Evolutionary conservation across 23 tunicate species (phyloP).

Genomic region (Styela plicata): DNA sequence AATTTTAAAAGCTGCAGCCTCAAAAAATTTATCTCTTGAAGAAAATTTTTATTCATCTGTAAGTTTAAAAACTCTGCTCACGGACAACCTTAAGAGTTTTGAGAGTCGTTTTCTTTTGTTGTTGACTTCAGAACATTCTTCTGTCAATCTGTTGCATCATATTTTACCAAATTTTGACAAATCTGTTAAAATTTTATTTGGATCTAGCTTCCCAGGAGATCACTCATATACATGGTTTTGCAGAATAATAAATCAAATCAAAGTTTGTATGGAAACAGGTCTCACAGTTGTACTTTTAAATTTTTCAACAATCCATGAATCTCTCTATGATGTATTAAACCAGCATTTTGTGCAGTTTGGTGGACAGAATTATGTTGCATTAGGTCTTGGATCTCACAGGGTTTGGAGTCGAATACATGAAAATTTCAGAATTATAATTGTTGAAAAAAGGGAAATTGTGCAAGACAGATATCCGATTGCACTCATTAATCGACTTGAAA

Average conservation of each 20-base stretch:
- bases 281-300: constrained; percentile 54
- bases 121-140: constrained; percentile 65
- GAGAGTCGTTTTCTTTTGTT: constrained; percentile 72
- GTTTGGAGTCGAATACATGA: constrained; percentile 74
- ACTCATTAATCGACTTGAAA: constrained; percentile 82
- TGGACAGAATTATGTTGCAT: constrained; percentile 60
- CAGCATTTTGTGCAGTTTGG: constrained; percentile 28
- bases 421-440: constrained; percentile 55
- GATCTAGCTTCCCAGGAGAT: constrained; percentile 85
- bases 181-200: constrained; percentile 52
- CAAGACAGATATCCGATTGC: constrained; percentile 70
- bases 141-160: constrained; percentile 48
- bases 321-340: constrained; percentile 27
- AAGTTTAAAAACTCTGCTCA: constrained; percentile 26
- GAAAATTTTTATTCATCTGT: constrained; percentile 28
- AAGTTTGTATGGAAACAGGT: constrained; percentile 83
- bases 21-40: constrained; percentile 9
- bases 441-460: constrained; percentile 69
- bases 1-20: constrained; percentile 24
- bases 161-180: constrained; percentile 22
- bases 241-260: constrained; percentile 67
- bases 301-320: constrained; percentile 24
- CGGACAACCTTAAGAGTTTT: constrained; percentile 39
- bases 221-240: constrained; percentile 67
- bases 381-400: constrained; percentile 82